phyloP scores from a whole-genome alignment of 2,113 vertebrate species.

The Triplophysa dalaica region DNA sequence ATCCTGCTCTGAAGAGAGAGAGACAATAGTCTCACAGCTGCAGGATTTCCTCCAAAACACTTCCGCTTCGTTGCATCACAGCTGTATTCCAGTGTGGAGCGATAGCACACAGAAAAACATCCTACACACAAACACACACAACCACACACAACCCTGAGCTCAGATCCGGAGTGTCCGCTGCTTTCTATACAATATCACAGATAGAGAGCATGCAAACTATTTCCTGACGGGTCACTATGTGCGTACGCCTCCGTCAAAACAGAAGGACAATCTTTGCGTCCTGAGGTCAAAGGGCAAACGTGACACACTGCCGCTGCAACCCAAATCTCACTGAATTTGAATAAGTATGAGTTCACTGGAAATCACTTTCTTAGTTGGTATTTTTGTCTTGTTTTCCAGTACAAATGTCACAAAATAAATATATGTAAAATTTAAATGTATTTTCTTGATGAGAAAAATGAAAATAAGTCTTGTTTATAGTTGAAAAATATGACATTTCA shows the following conservation, averaged over 20 bases:
- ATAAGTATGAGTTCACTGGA: too few relatives aligned
- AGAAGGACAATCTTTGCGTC: too few relatives aligned
- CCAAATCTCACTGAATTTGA: too few relatives aligned
- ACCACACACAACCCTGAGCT: background rate
- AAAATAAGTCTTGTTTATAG: too few relatives aligned
- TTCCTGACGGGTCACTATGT: background rate
- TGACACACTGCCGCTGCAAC: too few relatives aligned
- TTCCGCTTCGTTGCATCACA: background rate
- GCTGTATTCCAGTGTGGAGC: background rate
- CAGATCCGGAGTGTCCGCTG: background rate
- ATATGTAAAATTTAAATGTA: too few relatives aligned
- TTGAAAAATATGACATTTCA: too few relatives aligned
- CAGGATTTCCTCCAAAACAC: slow-evolving; percentile 51
- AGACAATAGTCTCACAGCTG: slow-evolving; percentile 61
- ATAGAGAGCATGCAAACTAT: background rate
- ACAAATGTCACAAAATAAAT: too few relatives aligned
- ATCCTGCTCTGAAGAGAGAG: slow-evolving; percentile 46
- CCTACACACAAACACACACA: background rate
- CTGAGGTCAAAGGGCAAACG: too few relatives aligned
- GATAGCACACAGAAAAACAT: background rate
- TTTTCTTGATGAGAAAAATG: too few relatives aligned
- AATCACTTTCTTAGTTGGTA: too few relatives aligned
- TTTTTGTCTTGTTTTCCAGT: too few relatives aligned
- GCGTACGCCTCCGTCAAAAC: background rate
- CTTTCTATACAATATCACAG: background rate